These are phyloP conservation scores for Saccopteryx bilineata DNA, from an alignment of 2,113 vertebrate genomes.

Conservation along the genomic window DNA sequence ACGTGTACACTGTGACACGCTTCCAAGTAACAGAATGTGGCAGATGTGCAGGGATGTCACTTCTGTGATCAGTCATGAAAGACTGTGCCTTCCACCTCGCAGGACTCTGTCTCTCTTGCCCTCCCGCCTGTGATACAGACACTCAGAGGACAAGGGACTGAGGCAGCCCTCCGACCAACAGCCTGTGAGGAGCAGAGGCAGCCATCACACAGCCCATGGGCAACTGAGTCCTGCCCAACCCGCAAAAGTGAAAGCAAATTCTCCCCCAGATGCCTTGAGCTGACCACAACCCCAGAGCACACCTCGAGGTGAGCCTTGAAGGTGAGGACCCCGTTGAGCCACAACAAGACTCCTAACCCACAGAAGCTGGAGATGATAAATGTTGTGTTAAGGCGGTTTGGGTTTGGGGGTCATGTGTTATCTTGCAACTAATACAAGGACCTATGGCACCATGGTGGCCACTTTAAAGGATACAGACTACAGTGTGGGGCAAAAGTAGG, in stretches of 20 bases:
- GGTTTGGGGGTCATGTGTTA: slow-evolving; percentile 11
- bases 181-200: background rate
- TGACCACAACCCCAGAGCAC: background rate
- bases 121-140: background rate
- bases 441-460: background rate
- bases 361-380: background rate
- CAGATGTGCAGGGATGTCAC: background rate
- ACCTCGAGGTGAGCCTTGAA: background rate
- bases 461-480: background rate
- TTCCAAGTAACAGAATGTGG: background rate
- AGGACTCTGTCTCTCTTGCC: background rate
- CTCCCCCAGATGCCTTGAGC: background rate
- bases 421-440: background rate
- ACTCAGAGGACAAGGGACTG: background rate
- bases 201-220: background rate
- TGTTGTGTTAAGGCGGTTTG: background rate
- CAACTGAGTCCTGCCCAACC: background rate
- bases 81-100: background rate
- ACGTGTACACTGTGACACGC: background rate
- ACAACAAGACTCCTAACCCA: background rate
- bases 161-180: background rate
- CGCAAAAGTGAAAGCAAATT: background rate
- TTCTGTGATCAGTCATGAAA: background rate
- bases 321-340: background rate
- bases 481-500: background rate